Evolutionary conservation across 2,888 invertebrate genomes (phyloP), one percentile per base, ranked within the genome.

Genomic region (Megaustenia siamemsis): DNA sequence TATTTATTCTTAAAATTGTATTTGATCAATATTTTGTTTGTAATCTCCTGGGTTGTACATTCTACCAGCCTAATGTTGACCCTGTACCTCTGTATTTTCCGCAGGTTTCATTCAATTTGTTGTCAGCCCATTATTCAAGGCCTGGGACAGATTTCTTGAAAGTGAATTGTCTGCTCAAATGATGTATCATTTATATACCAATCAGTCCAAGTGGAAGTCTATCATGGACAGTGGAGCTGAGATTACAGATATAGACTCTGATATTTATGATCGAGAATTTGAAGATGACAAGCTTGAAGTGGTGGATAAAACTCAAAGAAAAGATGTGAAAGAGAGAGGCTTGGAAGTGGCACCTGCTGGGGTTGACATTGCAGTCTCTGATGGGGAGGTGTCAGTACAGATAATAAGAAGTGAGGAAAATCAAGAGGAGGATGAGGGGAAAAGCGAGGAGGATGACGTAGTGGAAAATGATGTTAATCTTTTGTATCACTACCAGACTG

Each of bases 111-210:
- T 97, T 94, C 96, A 96, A 91, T 97, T 96, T 93, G 97, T 98
- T 18, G 98, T 97, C 1, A 95, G 96, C 0, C 98, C 98, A 1
- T 95, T 98, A 32, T 97, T 97, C 92, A 95, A 95, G 76, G 96
- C 97, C 93, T 98, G 97, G 97, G 96, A 97, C 92, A 95, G 96
- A 83, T 97, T 97, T 93, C 94, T 97, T 63, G 95, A 95, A 38
- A 96, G 96, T 82, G 95, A 95, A 15, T 94, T 97, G 18, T 97
- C 97, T 76, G 82, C 83, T 5, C 95, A 95, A 88, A 96, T 97
- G 96, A 95, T 97, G 94, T 92, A 95, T 21, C 96, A 97, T 91
- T 94, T 97, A 68, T 88, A 89, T 32, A 82, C 87, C 49, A 94
- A 94, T 86, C 86, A 89, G 75, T 84, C 73, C 49, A 77, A 86